phyloP scores from a whole-genome alignment of 2,888 invertebrate genomes.

The Thysanoteuthis rhombus region DNA sequence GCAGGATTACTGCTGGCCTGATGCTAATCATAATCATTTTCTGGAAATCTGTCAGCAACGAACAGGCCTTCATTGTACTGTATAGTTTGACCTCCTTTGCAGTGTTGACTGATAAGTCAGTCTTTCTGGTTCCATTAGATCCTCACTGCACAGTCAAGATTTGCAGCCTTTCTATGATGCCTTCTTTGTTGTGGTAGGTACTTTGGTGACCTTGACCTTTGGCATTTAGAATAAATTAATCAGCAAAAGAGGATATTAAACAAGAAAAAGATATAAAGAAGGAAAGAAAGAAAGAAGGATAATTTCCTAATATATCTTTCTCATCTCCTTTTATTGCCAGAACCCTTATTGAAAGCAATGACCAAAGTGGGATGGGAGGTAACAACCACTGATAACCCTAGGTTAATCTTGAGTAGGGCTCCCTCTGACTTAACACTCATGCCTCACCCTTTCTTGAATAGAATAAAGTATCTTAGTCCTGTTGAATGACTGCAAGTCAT shows the following conservation, averaged over 20 bases:
- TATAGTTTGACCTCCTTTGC: neutral
- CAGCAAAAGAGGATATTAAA: neutral
- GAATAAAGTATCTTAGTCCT: too few relatives aligned
- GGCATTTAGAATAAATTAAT: neutral
- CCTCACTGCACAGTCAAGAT: neutral
- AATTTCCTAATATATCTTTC: neutral
- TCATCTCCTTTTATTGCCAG: neutral
- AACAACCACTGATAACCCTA: too few relatives aligned
- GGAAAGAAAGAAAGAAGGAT: neutral
- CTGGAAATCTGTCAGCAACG: neutral
- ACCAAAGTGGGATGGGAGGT: too few relatives aligned
- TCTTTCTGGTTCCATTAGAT: neutral
- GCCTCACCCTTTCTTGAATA: too few relatives aligned
- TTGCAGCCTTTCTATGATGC: neutral
- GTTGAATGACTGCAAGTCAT: too few relatives aligned
- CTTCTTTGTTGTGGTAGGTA: neutral
- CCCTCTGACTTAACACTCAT: too few relatives aligned
- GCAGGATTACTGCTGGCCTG: neutral
- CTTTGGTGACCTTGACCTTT: neutral
- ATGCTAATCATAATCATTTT: neutral
- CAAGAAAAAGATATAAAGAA: neutral
- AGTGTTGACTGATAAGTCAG: neutral
- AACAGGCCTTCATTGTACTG: neutral
- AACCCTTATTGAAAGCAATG: neutral
- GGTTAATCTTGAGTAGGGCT: too few relatives aligned